Evolutionary conservation across 2,888 invertebrate genomes (phyloP).

Genomic region (Chirona hameri): DNA sequence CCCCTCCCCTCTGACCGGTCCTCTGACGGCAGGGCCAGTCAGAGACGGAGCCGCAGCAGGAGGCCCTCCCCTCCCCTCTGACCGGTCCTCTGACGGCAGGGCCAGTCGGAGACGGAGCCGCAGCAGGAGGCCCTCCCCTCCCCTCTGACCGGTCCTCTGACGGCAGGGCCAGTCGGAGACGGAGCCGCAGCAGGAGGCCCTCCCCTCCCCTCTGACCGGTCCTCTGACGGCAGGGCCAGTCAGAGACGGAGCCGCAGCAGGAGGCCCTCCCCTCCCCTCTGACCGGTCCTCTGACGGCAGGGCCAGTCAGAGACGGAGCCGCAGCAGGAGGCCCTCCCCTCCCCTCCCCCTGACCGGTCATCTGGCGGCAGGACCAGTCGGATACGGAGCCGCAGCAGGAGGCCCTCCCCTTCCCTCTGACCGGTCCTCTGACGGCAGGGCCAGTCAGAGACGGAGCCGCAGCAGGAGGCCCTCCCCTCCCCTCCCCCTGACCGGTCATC

Average conservation of each 20-base stretch:
- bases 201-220: not conserved
- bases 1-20: not conserved
- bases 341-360: not conserved
- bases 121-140: not conserved
- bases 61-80: not conserved
- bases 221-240: not conserved
- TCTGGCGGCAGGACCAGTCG: not conserved
- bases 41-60: no score
- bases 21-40: slow-evolving; percentile 40
- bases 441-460: not conserved
- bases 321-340: not conserved
- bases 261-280: not conserved
- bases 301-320: not conserved
- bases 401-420: not conserved
- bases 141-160: not conserved
- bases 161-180: slow-evolving; percentile 35
- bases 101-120: not conserved
- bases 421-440: not conserved
- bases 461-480: not conserved
- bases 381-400: not conserved
- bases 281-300: not conserved
- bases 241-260: not conserved
- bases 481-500: not conserved
- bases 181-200: no score
- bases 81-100: not conserved